phyloP scores from a whole-genome alignment of 2,888 invertebrate species.

The Cabera pusaria region DNA sequence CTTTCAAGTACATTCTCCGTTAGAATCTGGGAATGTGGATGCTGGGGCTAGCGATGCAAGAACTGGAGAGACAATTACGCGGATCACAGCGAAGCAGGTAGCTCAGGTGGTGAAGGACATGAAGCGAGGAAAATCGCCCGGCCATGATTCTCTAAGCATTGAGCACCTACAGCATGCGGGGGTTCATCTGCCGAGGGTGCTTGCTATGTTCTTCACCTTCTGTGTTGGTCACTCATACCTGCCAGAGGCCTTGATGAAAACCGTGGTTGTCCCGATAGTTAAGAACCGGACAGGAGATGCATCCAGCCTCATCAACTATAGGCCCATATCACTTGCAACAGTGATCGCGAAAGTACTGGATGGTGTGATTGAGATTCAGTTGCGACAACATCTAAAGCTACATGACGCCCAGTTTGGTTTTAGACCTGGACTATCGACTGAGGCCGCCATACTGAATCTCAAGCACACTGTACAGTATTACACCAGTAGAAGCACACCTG shows the following conservation, averaged over 20 bases:
- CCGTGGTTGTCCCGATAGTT: background rate
- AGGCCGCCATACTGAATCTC: too few relatives aligned
- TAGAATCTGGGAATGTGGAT: too few relatives aligned
- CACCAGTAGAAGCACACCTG: too few relatives aligned
- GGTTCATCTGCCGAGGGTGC: conserved; percentile 2
- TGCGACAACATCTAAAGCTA: background rate
- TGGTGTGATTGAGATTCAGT: conserved; percentile 1
- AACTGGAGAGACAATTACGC: background rate
- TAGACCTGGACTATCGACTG: too few relatives aligned
- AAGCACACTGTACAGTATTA: too few relatives aligned
- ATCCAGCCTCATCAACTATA: background rate
- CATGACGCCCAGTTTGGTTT: too few relatives aligned
- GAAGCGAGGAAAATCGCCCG: conserved; percentile 10
- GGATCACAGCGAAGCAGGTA: background rate
- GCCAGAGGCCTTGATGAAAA: background rate
- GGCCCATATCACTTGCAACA: background rate
- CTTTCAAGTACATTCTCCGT: background rate
- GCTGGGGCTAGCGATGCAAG: too few relatives aligned
- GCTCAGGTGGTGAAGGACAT: conserved; percentile 3
- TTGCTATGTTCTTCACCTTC: conserved; percentile 1
- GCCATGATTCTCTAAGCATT: conserved; percentile 7
- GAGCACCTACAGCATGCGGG: conserved; percentile 8
- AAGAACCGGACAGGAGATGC: conserved; percentile 1
- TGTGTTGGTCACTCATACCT: conserved; percentile 1
- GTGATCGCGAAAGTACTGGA: conserved; percentile 1